Percentiles rank a stretch among this genome's conserved stretches.
These are phyloP conservation scores for Psilopsiagon aymara DNA, from an alignment of 2,113 vertebrate genomes.

Conservation along the genomic window DNA sequence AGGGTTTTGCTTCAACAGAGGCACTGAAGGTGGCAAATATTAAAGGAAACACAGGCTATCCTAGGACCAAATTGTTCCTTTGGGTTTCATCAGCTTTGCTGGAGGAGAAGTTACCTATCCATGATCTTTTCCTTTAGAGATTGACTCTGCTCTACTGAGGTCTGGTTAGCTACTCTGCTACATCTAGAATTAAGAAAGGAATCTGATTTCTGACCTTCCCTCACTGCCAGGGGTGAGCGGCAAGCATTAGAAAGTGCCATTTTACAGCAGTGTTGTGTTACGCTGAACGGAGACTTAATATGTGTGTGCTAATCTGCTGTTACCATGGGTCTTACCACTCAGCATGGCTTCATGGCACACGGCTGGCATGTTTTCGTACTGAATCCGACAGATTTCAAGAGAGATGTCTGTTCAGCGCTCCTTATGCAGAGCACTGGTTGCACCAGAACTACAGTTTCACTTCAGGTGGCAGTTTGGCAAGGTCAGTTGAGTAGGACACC, in stretches of 20 bases:
- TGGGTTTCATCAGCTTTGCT: background rate
- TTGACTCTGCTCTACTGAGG: background rate
- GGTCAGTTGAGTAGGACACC: background rate
- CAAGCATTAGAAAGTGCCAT: background rate
- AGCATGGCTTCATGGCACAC: background rate
- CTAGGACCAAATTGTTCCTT: background rate
- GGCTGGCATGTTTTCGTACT: background rate
- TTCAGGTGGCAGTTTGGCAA: background rate
- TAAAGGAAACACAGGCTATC: background rate
- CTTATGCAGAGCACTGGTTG: background rate
- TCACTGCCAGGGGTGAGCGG: background rate
- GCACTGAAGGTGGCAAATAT: background rate
- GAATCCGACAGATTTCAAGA: fast-evolving
- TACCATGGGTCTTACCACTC: background rate
- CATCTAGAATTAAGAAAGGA: background rate
- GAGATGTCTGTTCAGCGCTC: background rate
- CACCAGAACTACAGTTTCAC: fast-evolving
- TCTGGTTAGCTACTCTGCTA: background rate
- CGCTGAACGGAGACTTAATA: background rate
- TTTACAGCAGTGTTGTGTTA: background rate
- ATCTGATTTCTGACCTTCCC: background rate
- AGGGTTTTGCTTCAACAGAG: background rate
- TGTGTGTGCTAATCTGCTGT: background rate
- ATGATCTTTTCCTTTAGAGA: background rate
- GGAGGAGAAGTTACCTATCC: background rate